phyloP scores from a whole-genome alignment of 2,113 vertebrate species.

The Dasyprocta punctata region DNA sequence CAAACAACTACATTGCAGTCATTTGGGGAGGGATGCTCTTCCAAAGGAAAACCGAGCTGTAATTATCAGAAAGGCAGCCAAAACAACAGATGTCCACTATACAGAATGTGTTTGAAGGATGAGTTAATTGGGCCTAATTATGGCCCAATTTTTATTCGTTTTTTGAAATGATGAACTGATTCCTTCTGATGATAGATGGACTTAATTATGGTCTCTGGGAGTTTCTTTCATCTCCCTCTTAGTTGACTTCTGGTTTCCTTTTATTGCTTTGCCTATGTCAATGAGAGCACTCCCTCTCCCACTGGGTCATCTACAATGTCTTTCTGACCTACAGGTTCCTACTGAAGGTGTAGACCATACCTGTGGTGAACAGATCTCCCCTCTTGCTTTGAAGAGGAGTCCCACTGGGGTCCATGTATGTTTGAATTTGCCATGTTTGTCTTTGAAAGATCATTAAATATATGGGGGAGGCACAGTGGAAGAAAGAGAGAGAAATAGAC shows the following conservation, averaged over 20 bases:
- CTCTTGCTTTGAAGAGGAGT: not conserved
- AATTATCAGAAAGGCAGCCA: conserved; percentile 68
- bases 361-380: not conserved
- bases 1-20: not conserved
- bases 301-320: too few species aligned
- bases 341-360: not conserved
- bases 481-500: not conserved
- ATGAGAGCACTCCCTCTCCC: not conserved
- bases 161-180: conserved; percentile 64
- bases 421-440: not conserved
- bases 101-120: conserved; percentile 63
- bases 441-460: not conserved
- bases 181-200: conserved; percentile 62
- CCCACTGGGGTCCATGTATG: not conserved
- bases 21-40: not conserved
- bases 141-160: conserved; percentile 71
- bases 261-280: not conserved
- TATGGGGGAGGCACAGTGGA: not conserved
- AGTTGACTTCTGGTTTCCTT: not conserved
- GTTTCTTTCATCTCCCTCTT: not conserved
- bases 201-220: conserved; percentile 15
- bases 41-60: conserved; percentile 32
- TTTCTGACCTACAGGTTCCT: not conserved
- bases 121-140: conserved; percentile 76
- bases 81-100: conserved; percentile 74